Evolutionary conservation across 2,113 vertebrate genomes (phyloP).

Genomic region (Chionis minor): DNA sequence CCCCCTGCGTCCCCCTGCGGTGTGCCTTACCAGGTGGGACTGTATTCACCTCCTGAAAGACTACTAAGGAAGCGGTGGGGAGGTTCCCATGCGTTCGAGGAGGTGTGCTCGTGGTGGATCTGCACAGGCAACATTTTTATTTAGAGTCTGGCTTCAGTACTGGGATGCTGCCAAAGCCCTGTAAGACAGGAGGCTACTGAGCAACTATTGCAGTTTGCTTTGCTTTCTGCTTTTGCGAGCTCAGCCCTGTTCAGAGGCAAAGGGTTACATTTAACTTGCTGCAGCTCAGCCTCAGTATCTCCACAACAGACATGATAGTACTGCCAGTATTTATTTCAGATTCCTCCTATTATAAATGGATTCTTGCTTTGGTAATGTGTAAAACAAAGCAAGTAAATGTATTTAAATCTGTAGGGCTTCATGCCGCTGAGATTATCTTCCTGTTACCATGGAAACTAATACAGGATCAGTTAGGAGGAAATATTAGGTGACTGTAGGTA

Average conservation of each 20-base stretch:
- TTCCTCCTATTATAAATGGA: neutral
- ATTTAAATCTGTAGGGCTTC: neutral
- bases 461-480: neutral
- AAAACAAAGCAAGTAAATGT: neutral
- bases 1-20: rapidly evolving
- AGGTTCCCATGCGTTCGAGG: neutral
- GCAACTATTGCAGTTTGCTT: neutral
- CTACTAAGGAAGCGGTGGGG: neutral
- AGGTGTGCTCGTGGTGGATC: neutral
- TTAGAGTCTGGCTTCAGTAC: rapidly evolving
- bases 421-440: neutral
- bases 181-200: neutral
- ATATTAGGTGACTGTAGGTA: neutral
- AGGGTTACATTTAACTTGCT: neutral
- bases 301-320: neutral
- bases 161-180: neutral
- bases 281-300: neutral
- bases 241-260: neutral
- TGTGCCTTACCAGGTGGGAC: neutral
- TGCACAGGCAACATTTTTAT: neutral
- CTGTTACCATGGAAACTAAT: constrained; percentile 27
- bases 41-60: too few relatives aligned
- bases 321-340: neutral
- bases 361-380: neutral
- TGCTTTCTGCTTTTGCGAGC: neutral